Conservation (phyloP, 1,140 invertebrate species). For the Tetramorium parvispinum region DNA sequence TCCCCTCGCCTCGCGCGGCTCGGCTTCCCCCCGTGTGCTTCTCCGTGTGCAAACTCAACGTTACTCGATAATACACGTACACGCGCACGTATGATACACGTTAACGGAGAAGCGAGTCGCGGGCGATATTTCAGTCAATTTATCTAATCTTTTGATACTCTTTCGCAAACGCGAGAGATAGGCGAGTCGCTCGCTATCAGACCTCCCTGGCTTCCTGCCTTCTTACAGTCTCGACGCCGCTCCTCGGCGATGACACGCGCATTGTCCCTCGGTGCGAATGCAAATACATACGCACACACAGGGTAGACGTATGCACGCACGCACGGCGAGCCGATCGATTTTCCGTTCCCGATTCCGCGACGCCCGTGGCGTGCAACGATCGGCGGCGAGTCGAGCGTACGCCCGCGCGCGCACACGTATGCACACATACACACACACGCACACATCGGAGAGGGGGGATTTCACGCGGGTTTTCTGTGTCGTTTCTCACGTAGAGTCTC, state of each 20-base stretch:
- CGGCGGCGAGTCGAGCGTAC: conserved; percentile 13
- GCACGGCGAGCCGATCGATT: conserved; percentile 40
- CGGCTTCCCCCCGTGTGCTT: neutral
- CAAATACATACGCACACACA: neutral
- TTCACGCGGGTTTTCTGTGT: conserved; percentile 45
- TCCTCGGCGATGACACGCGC: neutral
- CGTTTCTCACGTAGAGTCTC: conserved; percentile 36
- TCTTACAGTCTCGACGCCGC: too few species aligned
- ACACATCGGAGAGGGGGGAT: too few species aligned
- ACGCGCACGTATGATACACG: neutral
- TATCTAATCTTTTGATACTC: neutral
- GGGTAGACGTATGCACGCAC: neutral
- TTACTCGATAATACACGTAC: too few species aligned
- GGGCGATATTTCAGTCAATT: conserved; percentile 8
- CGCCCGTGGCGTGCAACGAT: conserved; percentile 44
- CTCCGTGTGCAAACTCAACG: neutral
- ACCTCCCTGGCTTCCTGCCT: too few species aligned
- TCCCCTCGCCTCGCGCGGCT: neutral
- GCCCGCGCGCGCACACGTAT: neutral
- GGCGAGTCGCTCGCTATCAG: neutral
- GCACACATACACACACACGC: neutral
- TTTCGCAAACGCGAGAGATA: neutral
- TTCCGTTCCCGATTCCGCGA: conserved; percentile 56
- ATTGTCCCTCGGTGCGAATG: conserved; percentile 1
- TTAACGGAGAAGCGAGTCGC: neutral